Evolutionary conservation across 2,113 vertebrate genomes (phyloP), one percentile per base, ranked within the genome.

Genomic region (Jaculus jaculus): DNA sequence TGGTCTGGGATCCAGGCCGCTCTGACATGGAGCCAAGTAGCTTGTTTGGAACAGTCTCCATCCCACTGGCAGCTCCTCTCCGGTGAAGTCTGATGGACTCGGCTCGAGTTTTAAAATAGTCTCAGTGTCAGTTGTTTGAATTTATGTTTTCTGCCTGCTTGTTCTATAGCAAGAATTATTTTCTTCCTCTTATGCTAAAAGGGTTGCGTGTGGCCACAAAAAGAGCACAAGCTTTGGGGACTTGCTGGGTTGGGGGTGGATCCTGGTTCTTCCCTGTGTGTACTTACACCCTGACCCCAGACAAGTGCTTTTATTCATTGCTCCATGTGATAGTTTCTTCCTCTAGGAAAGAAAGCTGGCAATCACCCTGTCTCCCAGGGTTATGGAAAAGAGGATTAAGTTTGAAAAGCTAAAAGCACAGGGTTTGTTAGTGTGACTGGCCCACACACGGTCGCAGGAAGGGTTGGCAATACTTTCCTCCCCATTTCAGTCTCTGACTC

Each of bases 21-120:
- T 84, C 96, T 95, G 96, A 97, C 79, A 80, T 94, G 85, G 92
- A 97, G 96, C 95, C 97, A 96, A 92, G 84, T 21, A 87, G 83
- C 54, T 83, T 96, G 89, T 94, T 96, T 97, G 97, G 97, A 97
- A 89, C 9, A 3, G 34, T 73, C 9, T 0, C 92, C 84, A 74
- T 91, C 87, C 96, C n/a, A 15, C 93, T 97, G 96, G 94, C n/a
- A 73, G 93, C 90, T 92, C 1, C 0, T 60, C 0, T 16, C 90
- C 94, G 80, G 9, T 97, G 97, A 97, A 97, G 93, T 82, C 91
- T 37, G 2, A 92, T 28, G 0, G 0, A 66, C 78, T 0, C 0
- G 66, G 54, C 95, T 79, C 28, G 0, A 30, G 89, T 95, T 96
- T 93, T 89, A 69, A 96, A 95, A 95, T 86, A 94, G 75, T 89